Evolutionary conservation across 2,888 invertebrate genomes (phyloP).

Genomic region (Drosophila falleni): DNA sequence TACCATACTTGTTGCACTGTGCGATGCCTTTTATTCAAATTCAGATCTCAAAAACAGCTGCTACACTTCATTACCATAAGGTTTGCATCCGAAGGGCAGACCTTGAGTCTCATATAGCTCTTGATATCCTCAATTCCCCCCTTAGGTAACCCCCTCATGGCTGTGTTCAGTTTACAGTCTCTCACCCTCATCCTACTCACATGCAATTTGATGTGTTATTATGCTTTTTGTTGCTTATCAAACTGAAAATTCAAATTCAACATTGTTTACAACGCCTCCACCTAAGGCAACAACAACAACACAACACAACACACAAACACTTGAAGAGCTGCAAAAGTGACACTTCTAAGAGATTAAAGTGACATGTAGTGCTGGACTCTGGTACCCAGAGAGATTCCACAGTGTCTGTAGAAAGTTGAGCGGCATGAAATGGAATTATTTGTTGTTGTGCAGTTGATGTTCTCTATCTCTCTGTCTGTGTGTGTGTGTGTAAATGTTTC

Average conservation of each 20-base stretch:
- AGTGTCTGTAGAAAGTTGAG: constrained; percentile 63
- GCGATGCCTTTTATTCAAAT: constrained; percentile 62
- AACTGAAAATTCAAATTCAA: constrained; percentile 80
- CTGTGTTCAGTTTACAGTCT: neutral
- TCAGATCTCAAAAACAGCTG: constrained; percentile 73
- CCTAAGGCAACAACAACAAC: constrained; percentile 45
- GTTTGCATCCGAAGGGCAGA: constrained; percentile 63
- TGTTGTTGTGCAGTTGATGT: constrained; percentile 55
- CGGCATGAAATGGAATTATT: constrained; percentile 67
- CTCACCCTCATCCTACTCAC: constrained; percentile 18
- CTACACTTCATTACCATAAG: constrained; percentile 80
- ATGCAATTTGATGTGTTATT: constrained; percentile 78
- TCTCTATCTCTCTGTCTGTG: neutral
- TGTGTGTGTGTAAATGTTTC: constrained; percentile 11
- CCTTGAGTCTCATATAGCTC: constrained; percentile 43
- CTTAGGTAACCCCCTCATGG: neutral
- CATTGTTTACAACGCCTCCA: constrained; percentile 75
- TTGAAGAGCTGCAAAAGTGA: constrained; percentile 80
- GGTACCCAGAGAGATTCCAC: constrained; percentile 31
- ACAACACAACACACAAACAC: constrained; percentile 57
- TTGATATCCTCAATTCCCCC: constrained; percentile 34
- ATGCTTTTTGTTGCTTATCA: constrained; percentile 81
- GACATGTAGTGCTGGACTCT: constrained; percentile 73
- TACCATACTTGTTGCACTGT: constrained; percentile 37
- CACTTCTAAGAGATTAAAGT: constrained; percentile 78